phyloP scores from a whole-genome alignment of 2,113 vertebrate genomes.

The Poeciliopsis occidentalis region DNA sequence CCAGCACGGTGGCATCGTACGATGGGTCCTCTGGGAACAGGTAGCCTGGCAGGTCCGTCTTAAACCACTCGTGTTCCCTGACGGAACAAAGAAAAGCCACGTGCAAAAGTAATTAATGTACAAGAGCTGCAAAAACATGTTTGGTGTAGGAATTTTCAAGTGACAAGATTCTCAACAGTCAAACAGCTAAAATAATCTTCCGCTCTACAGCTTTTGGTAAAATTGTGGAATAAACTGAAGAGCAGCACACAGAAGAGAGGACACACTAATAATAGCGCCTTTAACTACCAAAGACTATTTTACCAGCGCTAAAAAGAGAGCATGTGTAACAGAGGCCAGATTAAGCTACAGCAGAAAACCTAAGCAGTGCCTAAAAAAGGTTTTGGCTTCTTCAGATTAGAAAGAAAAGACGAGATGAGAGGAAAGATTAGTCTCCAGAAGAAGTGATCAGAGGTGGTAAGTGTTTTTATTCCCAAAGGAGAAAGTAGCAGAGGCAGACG shows the following conservation, averaged over 20 bases:
- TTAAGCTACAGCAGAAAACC: no score
- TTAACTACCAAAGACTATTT: background rate
- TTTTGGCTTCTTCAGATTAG: background rate
- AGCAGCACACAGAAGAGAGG: no score
- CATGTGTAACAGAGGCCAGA: no score
- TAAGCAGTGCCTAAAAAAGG: background rate
- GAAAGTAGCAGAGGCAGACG: background rate
- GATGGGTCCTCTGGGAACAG: conserved; percentile 97
- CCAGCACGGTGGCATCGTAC: conserved; percentile 90
- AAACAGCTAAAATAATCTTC: no score
- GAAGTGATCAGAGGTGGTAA: background rate
- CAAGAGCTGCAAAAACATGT: background rate
- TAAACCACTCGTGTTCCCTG: conserved; percentile 99
- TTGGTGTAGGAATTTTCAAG: background rate
- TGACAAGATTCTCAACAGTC: no score
- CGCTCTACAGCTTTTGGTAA: no score
- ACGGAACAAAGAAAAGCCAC: background rate
- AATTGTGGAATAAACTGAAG: no score
- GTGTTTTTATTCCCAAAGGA: no score
- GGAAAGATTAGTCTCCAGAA: background rate
- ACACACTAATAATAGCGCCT: background rate
- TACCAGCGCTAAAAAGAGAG: no score
- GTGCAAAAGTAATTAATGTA: background rate
- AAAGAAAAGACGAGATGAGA: background rate
- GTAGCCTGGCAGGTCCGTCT: conserved; percentile 94